Evolutionary conservation across 1,140 invertebrate genomes (phyloP).

Genomic region (Papilio xuthus): DNA sequence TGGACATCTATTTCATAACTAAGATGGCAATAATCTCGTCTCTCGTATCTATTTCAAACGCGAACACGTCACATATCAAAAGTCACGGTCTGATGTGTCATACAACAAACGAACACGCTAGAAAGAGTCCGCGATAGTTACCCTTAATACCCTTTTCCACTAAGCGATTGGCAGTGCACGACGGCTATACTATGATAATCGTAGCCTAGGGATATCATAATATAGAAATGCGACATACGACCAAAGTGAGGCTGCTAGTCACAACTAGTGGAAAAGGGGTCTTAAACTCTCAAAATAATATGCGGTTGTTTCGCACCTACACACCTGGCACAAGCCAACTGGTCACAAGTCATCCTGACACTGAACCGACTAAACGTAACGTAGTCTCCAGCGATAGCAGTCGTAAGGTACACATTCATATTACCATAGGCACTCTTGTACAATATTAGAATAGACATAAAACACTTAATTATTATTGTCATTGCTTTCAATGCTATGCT

Average conservation of each 20-base stretch:
- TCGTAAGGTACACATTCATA: slow-evolving; percentile 51
- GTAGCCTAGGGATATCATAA: neutral
- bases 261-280: neutral
- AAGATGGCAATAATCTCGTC: neutral
- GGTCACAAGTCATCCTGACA: slow-evolving; percentile 60
- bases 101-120: slow-evolving; percentile 32
- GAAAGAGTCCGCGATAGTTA: slow-evolving; percentile 48
- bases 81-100: slow-evolving; percentile 42
- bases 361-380: slow-evolving; percentile 9
- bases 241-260: neutral
- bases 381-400: slow-evolving; percentile 40
- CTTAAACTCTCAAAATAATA: slow-evolving; percentile 71
- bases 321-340: slow-evolving; percentile 65
- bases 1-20: neutral
- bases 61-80: slow-evolving; percentile 42
- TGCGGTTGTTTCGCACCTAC: slow-evolving; percentile 65
- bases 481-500: slow-evolving; percentile 5
- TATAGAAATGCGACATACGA: neutral
- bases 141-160: neutral
- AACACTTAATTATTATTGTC: slow-evolving; percentile 21
- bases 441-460: neutral
- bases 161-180: neutral
- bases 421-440: neutral
- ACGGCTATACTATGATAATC: neutral
- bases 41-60: slow-evolving; percentile 40